Evolutionary conservation across 2,888 invertebrate genomes (phyloP).

Genomic region (Sthenelais limicola): DNA sequence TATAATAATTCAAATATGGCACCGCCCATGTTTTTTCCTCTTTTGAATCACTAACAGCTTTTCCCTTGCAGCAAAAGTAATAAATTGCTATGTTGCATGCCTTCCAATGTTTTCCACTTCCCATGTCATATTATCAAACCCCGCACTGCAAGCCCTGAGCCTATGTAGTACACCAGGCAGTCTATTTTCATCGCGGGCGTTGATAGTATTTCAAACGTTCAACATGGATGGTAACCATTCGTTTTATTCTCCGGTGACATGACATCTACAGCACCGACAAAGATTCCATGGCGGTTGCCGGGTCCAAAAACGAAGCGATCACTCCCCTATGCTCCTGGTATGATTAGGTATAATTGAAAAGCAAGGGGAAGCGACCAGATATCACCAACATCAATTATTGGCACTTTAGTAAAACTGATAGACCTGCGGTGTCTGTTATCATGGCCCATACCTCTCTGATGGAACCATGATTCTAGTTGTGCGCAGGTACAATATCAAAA

Average conservation of each 20-base stretch:
- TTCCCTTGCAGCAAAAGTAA: too few relatives aligned
- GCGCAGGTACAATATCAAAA: conserved; percentile 26
- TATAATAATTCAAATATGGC: too few relatives aligned
- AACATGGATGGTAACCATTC: not conserved
- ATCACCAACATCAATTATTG: conserved; percentile 4
- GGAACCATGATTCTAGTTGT: conserved; percentile 20
- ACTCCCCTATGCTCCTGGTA: not conserved
- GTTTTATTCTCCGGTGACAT: not conserved
- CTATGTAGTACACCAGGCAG: too few relatives aligned
- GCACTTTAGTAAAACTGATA: conserved; percentile 30
- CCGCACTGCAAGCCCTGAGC: too few relatives aligned
- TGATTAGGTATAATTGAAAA: conserved; percentile 26
- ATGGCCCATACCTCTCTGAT: not conserved
- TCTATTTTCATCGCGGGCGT: too few relatives aligned
- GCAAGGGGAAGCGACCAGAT: conserved; percentile 3
- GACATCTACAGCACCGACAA: not conserved
- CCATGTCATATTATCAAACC: too few relatives aligned
- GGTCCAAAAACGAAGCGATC: not conserved
- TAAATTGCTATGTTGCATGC: too few relatives aligned
- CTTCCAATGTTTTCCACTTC: too few relatives aligned
- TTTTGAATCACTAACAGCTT: too few relatives aligned
- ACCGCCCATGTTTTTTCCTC: too few relatives aligned
- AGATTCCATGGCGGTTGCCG: not conserved
- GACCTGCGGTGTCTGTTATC: not conserved
- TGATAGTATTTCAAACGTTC: conserved; percentile 13